Percentiles rank a stretch among this genome's conserved stretches.
These are phyloP conservation scores for Petaurus breviceps DNA, from an alignment of 2,113 vertebrate species.

Conservation along the genomic window DNA sequence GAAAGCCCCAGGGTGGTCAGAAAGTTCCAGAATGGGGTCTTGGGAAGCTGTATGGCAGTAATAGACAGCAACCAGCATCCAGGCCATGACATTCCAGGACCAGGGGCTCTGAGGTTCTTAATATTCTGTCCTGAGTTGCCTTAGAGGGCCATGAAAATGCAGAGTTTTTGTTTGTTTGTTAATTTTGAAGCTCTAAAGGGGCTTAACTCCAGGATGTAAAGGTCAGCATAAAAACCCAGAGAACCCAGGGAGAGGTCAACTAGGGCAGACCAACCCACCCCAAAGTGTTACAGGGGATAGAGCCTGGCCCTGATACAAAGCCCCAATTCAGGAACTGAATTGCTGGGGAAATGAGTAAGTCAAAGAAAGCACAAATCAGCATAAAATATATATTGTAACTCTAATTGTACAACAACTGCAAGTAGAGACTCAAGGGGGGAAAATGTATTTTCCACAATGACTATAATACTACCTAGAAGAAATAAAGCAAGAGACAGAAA, in stretches of 20 bases:
- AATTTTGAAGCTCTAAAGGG: background rate
- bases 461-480: background rate
- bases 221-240: background rate
- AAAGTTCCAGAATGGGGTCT: background rate
- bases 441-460: background rate
- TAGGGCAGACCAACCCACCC: background rate
- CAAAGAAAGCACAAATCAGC: no score
- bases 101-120: background rate
- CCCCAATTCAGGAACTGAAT: background rate
- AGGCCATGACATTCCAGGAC: background rate
- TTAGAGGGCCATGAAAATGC: background rate
- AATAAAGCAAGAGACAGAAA: background rate
- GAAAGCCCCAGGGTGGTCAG: background rate
- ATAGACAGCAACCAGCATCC: background rate
- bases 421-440: no score
- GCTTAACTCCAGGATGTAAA: background rate
- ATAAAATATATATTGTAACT: no score
- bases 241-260: background rate
- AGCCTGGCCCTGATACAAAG: background rate
- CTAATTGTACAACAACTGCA: no score
- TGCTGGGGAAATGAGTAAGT: background rate
- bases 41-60: background rate
- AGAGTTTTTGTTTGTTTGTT: background rate
- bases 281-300: background rate
- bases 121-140: background rate